Conservation (phyloP, 2,888 invertebrate species). For the Osmoderma eremita region DNA sequence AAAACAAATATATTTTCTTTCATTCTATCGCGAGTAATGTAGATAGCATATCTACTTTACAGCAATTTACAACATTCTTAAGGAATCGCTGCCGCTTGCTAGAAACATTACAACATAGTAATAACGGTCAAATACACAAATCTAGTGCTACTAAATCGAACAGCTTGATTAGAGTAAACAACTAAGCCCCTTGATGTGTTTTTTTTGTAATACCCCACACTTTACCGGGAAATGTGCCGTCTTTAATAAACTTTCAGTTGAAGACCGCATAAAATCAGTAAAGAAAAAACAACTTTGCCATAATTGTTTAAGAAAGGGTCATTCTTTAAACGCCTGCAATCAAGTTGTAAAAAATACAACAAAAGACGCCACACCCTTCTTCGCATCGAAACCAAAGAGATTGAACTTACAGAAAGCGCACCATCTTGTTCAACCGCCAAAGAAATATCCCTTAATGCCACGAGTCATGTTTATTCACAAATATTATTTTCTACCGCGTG, state of each 20-base stretch:
- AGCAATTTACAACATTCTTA: background rate
- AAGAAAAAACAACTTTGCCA: conserved; percentile 42
- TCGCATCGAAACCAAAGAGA: background rate
- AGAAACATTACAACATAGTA: conserved; percentile 11
- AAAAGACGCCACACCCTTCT: conserved; percentile 23
- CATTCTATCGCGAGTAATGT: conserved; percentile 5
- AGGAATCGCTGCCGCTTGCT: conserved; percentile 20
- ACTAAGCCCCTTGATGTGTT: background rate
- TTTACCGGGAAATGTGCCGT: conserved; percentile 26
- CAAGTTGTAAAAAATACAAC: conserved; percentile 9
- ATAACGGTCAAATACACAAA: background rate
- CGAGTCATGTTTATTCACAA: background rate
- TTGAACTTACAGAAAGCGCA: background rate
- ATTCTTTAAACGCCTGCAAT: background rate
- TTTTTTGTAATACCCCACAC: conserved; percentile 25
- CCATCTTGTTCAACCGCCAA: background rate
- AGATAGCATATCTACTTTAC: background rate
- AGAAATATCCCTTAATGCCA: conserved; percentile 1
- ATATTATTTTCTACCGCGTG: conserved; percentile 42
- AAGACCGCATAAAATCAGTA: conserved; percentile 20
- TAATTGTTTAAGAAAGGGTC: conserved; percentile 31
- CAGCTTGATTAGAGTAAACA: background rate
- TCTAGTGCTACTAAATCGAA: background rate
- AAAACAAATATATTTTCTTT: no score
- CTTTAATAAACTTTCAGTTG: conserved; percentile 25